These are phyloP conservation scores for Chrysolina americana DNA, from an alignment of 2,888 invertebrate genomes.

Conservation along the genomic window DNA sequence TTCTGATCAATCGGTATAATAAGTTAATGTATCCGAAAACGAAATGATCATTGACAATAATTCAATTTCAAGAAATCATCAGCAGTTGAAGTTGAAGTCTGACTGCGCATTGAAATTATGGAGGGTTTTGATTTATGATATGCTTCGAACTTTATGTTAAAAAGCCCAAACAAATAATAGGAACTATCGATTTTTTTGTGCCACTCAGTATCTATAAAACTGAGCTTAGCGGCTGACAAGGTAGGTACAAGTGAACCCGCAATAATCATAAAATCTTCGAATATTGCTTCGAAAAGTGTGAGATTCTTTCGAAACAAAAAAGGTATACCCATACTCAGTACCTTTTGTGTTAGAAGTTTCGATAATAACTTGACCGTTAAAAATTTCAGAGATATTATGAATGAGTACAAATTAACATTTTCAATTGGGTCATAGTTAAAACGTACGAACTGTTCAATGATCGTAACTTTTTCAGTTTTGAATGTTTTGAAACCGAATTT, in stretches of 20 bases:
- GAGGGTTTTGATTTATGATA: too few relatives aligned
- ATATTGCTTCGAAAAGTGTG: conserved; percentile 26
- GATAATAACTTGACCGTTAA: conserved; percentile 16
- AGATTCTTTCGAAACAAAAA: conserved; percentile 31
- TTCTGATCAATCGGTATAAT: too few relatives aligned
- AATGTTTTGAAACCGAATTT: too few relatives aligned
- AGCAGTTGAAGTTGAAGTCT: too few relatives aligned
- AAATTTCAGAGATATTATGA: background rate
- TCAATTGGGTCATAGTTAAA: background rate
- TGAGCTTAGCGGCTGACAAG: background rate
- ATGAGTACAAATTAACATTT: background rate
- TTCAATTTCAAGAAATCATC: too few relatives aligned
- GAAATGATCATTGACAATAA: too few relatives aligned
- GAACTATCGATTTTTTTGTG: conserved; percentile 12
- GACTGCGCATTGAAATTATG: too few relatives aligned
- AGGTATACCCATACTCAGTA: conserved; percentile 23
- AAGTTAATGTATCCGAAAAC: too few relatives aligned
- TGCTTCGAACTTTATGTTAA: background rate
- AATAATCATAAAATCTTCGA: conserved; percentile 30
- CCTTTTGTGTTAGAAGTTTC: conserved; percentile 29
- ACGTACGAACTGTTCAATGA: too few relatives aligned
- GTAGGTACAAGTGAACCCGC: conserved; percentile 17
- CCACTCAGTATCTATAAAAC: conserved; percentile 11
- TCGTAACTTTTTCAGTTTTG: too few relatives aligned
- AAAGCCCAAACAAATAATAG: background rate